Base-by-base conservation (phyloP, 2,888 invertebrate genomes). In the Rapana venosa region DNA sequence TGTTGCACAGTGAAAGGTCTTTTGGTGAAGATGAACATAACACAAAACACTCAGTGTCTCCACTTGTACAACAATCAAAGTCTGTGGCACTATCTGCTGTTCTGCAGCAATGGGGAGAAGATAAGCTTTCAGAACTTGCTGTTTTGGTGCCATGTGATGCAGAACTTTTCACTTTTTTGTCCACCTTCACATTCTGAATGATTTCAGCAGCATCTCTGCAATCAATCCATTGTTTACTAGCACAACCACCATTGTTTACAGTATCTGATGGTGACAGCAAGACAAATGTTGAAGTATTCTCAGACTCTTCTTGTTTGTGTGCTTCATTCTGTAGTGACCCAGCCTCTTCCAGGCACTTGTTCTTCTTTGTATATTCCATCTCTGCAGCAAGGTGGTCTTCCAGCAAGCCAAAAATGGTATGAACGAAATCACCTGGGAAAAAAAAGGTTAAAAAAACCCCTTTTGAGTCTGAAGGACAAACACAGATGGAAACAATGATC, bases 371-470 rank as follows among this genome's bases (percentile, higher is more conserved):
- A 22, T 35, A 8, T n/a, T 85, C 87, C 35, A 36, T 22, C 6
- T 35, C 17, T 47, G 58, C 47, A 56, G 26, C 58, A 26, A 87
- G 13, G 83, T 32, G 30, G 22, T 87, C 87, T 32, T 90, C 89
- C n/a, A 90, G 89, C 30, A 77, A 17, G 22, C 20, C 83, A 83
- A 90, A 89, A 20, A 90, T 85, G 17, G 87, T 58, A 22, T 77
- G 90, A n/a, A 90, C 74, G 74, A 90, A 90, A 26, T 89, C 61
- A 36, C 90, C 90, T 90, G 87, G 13, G 74, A 47, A 47, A 47
- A 47, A 47, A 47, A 47, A 47, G 8, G 8, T 47, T 47, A 47
- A 8, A 47, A 47, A 2, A 47, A 47, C 2, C 47, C 2, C 47
- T 47, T 2, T 47, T 47, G 47, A 5, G 47, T 47, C 4, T 47